Percentiles rank a stretch among this genome's conserved stretches.
Conservation (phyloP, 2,888 invertebrate species). For the Caprella mutica region DNA sequence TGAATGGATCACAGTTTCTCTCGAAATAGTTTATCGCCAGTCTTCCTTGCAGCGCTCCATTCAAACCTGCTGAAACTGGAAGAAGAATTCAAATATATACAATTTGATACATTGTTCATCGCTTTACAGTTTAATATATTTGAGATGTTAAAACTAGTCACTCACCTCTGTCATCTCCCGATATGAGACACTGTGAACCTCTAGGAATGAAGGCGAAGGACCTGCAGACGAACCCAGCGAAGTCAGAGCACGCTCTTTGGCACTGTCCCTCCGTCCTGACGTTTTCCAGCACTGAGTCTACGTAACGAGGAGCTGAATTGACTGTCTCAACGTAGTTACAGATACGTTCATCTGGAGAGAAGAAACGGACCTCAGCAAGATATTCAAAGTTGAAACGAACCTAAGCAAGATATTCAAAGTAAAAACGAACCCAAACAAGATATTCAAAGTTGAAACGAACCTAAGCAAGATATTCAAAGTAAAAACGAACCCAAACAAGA, state of each 20-base stretch:
- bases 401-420: no score
- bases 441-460: no score
- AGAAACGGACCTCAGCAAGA: no score
- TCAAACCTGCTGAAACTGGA: neutral
- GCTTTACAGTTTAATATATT: neutral
- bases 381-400: no score
- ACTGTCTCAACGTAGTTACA: constrained; percentile 22
- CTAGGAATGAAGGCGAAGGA: constrained; percentile 42
- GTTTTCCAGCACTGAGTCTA: constrained; percentile 39
- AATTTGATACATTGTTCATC: neutral
- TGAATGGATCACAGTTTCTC: constrained; percentile 37
- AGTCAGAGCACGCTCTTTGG: constrained; percentile 40
- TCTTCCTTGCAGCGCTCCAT: constrained; percentile 7
- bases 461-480: no score
- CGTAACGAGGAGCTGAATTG: constrained; percentile 38
- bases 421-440: no score
- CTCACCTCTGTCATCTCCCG: constrained; percentile 41
- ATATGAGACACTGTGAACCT: constrained; percentile 42
- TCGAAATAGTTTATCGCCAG: constrained; percentile 39
- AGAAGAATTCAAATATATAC: neutral
- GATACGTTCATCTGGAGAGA: constrained; percentile 23
- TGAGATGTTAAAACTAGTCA: neutral
- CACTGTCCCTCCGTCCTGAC: constrained; percentile 41
- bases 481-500: no score
- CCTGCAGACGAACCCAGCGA: constrained; percentile 41